Base-by-base conservation (phyloP, 2,113 vertebrate genomes). In the Oreotrochilus melanogaster region DNA sequence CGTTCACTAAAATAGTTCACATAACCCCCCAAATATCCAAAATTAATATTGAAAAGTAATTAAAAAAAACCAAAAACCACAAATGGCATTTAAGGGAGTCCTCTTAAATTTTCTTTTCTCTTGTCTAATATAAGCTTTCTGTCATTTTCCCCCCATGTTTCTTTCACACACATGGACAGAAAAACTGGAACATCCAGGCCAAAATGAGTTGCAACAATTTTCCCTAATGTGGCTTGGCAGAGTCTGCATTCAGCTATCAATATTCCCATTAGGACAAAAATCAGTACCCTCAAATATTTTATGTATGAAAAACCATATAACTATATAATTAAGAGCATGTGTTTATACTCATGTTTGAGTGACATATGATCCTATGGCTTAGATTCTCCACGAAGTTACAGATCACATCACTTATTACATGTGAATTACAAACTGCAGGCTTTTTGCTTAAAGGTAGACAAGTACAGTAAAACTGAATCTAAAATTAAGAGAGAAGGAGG, bases 151-250 rank as follows among this genome's bases (percentile, higher is more conserved):
- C 28, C 35, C 23, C 0, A 4, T 6, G 7, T 23, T 76, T 64
- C 7, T 76, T 50, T 54, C 73, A 61, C 45, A 47, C 24, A 30
- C 5, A 48, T 3, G 69, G 25, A 53, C 1, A 48, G 45, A 84
- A 62, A 11, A 88, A 19, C n/a, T 13, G 12, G 64, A 91, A 66
- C 16, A 81, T 51, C 4, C 19, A 91, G 24, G 42, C 35, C 50
- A 85, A 85, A 70, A 47, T 6, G 30, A 75, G 53, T 50, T 50
- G 53, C 65, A 51, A 47, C 58, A 35, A 23, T 75, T 92, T 57
- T 74, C 56, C 54, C 72, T 86, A 86, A 66, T 3, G n/a, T 89
- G 42, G 69, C 51, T 66, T 76, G 89, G 66, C 80, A 82, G 86
- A 85, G 64, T 54, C 54, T 73, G 67, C 75, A 70, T 43, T 79